phyloP scores from a whole-genome alignment of 2,113 vertebrate genomes.

The Leiothrix lutea region DNA sequence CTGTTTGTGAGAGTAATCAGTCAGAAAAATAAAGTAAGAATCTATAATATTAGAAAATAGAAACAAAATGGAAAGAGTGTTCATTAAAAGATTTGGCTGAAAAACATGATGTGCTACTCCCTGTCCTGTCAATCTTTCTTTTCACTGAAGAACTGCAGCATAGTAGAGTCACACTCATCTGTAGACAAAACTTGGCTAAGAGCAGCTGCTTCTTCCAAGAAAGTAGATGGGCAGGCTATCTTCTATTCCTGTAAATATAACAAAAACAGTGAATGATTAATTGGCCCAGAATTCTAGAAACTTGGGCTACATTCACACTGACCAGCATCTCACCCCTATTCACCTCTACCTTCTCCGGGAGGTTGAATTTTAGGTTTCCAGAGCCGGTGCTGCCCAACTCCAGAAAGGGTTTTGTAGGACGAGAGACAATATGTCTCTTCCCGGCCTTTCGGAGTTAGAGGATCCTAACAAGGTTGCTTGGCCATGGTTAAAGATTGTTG shows the following conservation, averaged over 20 bases:
- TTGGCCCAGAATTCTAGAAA: not conserved
- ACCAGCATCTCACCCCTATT: not conserved
- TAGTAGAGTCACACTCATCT: not conserved
- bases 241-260: not conserved
- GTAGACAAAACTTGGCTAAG: not conserved
- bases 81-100: not conserved
- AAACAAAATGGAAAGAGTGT: not conserved
- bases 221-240: not conserved
- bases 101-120: not conserved
- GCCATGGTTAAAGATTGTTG: not conserved
- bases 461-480: not conserved
- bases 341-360: rapidly evolving
- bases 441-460: not conserved
- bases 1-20: not conserved
- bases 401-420: not conserved
- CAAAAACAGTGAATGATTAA: not conserved
- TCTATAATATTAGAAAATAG: not conserved
- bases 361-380: not conserved
- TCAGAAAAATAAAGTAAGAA: not conserved
- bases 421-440: not conserved
- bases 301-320: not conserved
- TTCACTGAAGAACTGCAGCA: not conserved
- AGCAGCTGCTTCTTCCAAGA: not conserved
- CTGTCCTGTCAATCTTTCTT: not conserved
- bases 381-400: not conserved